Conservation (phyloP, 2,113 vertebrate genomes). For the Raja brachyura region DNA sequence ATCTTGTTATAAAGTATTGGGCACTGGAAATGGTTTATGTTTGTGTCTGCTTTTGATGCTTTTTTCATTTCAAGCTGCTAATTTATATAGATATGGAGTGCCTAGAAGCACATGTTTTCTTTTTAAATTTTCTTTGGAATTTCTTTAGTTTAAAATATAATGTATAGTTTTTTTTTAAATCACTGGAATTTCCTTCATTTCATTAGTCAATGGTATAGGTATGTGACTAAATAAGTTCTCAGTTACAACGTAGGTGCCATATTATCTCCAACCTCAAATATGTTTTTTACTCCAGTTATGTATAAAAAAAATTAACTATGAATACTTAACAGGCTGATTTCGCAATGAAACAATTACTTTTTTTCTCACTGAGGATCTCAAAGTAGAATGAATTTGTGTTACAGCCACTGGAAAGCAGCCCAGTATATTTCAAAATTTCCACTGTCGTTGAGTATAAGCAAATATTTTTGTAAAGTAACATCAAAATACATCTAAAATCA, state of each 20-base stretch:
- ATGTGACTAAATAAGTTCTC: background rate
- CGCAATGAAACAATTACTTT: background rate
- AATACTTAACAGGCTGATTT: background rate
- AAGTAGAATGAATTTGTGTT: background rate
- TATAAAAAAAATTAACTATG: background rate
- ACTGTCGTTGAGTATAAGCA: background rate
- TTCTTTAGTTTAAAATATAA: background rate
- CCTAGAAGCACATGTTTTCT: background rate
- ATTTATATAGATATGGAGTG: background rate
- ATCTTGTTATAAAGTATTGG: background rate
- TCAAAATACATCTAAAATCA: background rate
- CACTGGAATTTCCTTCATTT: background rate
- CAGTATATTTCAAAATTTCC: background rate
- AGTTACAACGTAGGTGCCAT: background rate
- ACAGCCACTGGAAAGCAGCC: background rate
- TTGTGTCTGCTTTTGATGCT: background rate
- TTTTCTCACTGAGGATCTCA: background rate
- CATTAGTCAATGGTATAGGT: background rate
- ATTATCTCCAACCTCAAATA: background rate
- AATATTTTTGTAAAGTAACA: background rate
- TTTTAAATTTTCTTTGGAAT: no score
- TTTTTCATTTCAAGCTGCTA: background rate
- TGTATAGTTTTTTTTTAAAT: background rate
- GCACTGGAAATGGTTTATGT: background rate
- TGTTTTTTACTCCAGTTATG: background rate